Conservation (phyloP, 35 echinoderm and acorn worm species). For the Ptychodera flava region DNA sequence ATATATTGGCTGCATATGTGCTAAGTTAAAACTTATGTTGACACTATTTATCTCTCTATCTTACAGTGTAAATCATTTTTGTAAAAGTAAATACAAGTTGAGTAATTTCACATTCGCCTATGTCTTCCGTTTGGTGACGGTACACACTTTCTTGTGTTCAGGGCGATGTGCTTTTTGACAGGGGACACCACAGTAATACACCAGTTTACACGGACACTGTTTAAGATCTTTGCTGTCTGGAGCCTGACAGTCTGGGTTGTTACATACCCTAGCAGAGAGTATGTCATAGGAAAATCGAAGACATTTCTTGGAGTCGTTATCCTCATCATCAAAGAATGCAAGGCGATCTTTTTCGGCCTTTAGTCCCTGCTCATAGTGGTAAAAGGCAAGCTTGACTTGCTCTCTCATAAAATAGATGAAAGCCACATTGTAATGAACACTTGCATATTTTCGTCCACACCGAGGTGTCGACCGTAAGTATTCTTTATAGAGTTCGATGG, state of each 20-base stretch:
- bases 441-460: background rate
- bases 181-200: background rate
- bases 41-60: no score
- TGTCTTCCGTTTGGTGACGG: background rate
- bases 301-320: background rate
- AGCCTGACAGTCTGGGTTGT: background rate
- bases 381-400: background rate
- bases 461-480: background rate
- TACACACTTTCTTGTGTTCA: background rate
- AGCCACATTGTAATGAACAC: background rate
- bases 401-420: background rate
- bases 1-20: no score
- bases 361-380: background rate
- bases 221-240: background rate
- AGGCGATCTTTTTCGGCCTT: background rate
- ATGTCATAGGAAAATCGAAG: background rate
- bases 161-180: background rate
- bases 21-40: no score
- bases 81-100: no score
- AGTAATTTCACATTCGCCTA: no score
- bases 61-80: no score
- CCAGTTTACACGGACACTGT: background rate
- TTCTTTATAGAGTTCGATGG: background rate
- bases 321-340: background rate
- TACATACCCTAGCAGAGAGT: background rate